phyloP scores from a whole-genome alignment of 2,888 invertebrate genomes.

The Tribolium freemani region DNA sequence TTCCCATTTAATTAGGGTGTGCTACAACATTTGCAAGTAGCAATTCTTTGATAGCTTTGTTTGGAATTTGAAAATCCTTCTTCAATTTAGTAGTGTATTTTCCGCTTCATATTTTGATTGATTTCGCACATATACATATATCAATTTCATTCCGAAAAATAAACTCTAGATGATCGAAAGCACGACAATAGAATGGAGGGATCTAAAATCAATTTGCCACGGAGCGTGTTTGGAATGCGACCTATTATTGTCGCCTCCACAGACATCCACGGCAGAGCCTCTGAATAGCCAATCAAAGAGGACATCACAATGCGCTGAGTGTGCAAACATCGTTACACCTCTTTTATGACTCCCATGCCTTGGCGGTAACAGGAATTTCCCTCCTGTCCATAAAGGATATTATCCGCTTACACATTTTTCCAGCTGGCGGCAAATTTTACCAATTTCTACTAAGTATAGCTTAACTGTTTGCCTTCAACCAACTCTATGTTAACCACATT shows the following conservation, averaged over 20 bases:
- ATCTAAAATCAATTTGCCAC: slow-evolving; percentile 50
- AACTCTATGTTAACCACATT: no score
- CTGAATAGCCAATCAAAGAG: slow-evolving; percentile 49
- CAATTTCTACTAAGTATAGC: no score
- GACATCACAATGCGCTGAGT: slow-evolving; percentile 45
- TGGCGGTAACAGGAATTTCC: slow-evolving; percentile 25
- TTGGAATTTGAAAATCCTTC: neutral
- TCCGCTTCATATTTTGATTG: slow-evolving; percentile 4
- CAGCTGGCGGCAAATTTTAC: neutral
- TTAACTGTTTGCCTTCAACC: no score
- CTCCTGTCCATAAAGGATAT: slow-evolving; percentile 20
- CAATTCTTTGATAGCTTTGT: neutral
- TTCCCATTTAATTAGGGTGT: no score
- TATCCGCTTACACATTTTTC: slow-evolving; percentile 27
- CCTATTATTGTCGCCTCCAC: slow-evolving; percentile 47
- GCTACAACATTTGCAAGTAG: no score
- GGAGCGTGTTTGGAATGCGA: slow-evolving; percentile 50
- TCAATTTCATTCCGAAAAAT: slow-evolving; percentile 50
- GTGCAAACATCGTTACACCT: slow-evolving; percentile 48
- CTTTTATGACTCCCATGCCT: slow-evolving; percentile 42
- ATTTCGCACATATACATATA: slow-evolving; percentile 28
- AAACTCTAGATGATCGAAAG: slow-evolving; percentile 46
- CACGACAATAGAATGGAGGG: slow-evolving; percentile 45
- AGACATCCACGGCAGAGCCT: slow-evolving; percentile 40
- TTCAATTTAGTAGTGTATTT: neutral